phyloP scores from a whole-genome alignment of 92 coral and sea anemone species.

The Pocillopora meandrina region DNA sequence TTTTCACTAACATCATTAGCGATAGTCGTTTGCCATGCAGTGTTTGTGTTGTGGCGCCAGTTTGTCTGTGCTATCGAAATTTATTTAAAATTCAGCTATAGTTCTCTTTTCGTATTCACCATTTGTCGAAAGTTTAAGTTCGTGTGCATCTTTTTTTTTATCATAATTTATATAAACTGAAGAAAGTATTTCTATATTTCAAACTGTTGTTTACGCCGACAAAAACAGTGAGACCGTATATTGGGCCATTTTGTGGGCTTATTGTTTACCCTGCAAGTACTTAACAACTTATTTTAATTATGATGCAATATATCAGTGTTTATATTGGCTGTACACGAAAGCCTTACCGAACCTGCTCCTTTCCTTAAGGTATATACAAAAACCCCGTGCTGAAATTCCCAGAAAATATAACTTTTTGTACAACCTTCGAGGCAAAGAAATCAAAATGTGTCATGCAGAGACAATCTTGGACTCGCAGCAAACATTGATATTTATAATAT shows the following conservation, averaged over 20 bases:
- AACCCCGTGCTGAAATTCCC: neutral
- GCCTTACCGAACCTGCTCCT: neutral
- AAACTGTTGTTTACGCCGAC: constrained; percentile 3
- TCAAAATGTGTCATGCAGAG: neutral
- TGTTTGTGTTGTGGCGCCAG: constrained; percentile 17
- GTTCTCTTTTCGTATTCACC: too few relatives aligned
- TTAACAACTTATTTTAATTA: constrained; percentile 12
- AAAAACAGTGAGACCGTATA: constrained; percentile 2
- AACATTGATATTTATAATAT: constrained; percentile 19
- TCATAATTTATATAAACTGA: neutral
- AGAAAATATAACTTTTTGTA: neutral
- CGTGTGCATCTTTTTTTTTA: neutral
- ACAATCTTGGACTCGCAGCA: neutral
- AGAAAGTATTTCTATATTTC: neutral
- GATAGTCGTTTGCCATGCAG: too few relatives aligned
- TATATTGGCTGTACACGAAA: neutral
- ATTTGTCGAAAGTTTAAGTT: neutral
- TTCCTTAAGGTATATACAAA: neutral
- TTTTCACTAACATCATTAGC: too few relatives aligned
- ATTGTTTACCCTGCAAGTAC: constrained; percentile 1
- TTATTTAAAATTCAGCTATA: too few relatives aligned
- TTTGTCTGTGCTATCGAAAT: neutral
- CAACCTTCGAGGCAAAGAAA: neutral
- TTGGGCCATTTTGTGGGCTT: neutral
- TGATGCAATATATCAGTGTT: constrained; percentile 18